Evolutionary conservation across 2,113 vertebrate species (phyloP), one percentile per base, ranked within the genome.

Genomic region (Elephas maximus): DNA sequence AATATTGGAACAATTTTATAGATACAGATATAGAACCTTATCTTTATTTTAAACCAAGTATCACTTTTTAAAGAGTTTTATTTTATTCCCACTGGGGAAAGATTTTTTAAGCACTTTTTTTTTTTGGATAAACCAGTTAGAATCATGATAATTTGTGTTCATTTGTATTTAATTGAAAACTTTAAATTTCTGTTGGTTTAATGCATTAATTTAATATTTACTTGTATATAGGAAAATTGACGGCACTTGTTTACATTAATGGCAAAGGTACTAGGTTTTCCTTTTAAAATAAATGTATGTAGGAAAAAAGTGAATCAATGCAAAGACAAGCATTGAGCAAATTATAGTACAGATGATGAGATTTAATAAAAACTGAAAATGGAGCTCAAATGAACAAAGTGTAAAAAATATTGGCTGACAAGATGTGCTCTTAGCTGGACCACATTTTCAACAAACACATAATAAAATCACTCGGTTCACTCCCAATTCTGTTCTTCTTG

Each of bases 321-420:
- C 77, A 78, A 92, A 74, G 28, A 48, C 6, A 76, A 28, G 14
- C 28, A 48, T 51, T 91, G 78, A 88, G 2, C 1, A 92, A 94
- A 65, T 93, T 88, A 18, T 65, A 74, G 2, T 83, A 92, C 7
- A 67, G 57, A 87, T 65, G 44, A 37, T 80, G 23, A 53, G 2
- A 76, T 21, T 67, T 67, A 45, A 85, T 4, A 79, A 76, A 69
- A 83, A 74, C 45, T 95, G 20, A 96, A 76, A 92, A 45, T 67
- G 26, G 33, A 73, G 30, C 18, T 84, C 8, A 80, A 45, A 74
- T 69, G 10, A 28, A 9, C n/a, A 8, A 94, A 79, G 4, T 37
- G 53, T n/a, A 15, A 60, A 62, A 74, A 63, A 63, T 48, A 24
- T 4, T 23, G 33, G 62, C 1, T 53, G 18, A 23, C 57, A 67